These are phyloP conservation scores for Myotis daubentonii DNA, from an alignment of 2,797 vertebrate species.

Conservation along the genomic window DNA sequence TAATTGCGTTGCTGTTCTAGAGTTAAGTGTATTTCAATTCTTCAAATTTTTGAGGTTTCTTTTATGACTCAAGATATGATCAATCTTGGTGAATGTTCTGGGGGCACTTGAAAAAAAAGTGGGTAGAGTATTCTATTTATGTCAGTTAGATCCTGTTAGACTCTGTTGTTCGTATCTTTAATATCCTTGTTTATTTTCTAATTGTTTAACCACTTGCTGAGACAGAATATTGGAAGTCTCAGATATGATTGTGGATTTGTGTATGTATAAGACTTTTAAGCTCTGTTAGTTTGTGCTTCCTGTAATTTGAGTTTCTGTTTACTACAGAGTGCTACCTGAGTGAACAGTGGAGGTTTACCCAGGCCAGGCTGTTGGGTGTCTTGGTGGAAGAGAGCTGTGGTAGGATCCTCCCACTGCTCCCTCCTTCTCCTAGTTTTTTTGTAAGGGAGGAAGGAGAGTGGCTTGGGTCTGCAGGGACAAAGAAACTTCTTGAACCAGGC, in stretches of 20 bases:
- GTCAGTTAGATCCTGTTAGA: not conserved
- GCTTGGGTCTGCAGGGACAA: not conserved
- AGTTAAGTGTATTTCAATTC: not conserved
- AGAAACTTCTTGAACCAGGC: fast-evolving
- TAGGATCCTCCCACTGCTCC: not conserved
- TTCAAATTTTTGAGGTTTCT: not conserved
- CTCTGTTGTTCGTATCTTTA: not conserved
- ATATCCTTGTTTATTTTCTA: not conserved
- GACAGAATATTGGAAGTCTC: not conserved
- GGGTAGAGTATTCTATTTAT: not conserved
- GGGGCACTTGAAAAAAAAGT: not conserved
- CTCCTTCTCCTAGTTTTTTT: not conserved
- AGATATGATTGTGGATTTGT: not conserved
- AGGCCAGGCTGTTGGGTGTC: not conserved
- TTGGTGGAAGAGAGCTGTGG: not conserved
- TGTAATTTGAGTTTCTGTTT: not conserved
- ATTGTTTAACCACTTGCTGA: not conserved
- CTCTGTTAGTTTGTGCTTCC: not conserved
- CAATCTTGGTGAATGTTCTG: not conserved
- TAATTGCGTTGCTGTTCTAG: not conserved
- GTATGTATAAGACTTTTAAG: not conserved
- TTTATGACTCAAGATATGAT: not conserved
- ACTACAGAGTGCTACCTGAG: not conserved
- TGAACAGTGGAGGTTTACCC: not conserved
- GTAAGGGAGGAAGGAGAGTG: not conserved